These are phyloP conservation scores for Balaeniceps rex DNA, from an alignment of 2,113 vertebrate species.

Conservation along the genomic window DNA sequence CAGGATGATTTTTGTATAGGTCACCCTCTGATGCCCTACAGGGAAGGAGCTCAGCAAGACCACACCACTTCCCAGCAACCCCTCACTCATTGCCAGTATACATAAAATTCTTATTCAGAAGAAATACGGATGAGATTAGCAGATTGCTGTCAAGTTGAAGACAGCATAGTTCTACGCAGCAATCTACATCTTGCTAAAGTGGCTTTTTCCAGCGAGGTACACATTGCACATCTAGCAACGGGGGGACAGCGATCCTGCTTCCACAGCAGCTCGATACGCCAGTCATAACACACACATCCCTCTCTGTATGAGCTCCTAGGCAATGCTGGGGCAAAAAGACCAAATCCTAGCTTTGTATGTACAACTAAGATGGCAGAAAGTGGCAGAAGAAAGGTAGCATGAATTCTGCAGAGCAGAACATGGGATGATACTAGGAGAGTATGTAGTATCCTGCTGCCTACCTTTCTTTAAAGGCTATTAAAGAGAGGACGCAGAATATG, in stretches of 20 bases:
- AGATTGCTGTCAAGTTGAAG: neutral
- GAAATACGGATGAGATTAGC: neutral
- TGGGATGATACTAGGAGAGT: neutral
- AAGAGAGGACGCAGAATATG: neutral
- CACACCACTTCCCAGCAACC: neutral
- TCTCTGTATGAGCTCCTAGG: neutral
- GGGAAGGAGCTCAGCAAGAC: neutral
- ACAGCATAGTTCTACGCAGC: fast-evolving
- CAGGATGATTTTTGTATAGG: neutral
- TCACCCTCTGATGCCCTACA: neutral
- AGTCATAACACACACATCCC: neutral
- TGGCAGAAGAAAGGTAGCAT: neutral
- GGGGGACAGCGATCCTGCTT: fast-evolving
- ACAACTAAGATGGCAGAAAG: neutral
- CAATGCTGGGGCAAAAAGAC: neutral
- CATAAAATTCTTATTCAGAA: neutral
- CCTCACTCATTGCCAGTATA: neutral
- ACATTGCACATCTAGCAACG: fast-evolving
- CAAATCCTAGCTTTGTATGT: neutral
- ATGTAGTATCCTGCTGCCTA: neutral
- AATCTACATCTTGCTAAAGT: neutral
- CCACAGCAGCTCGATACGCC: neutral
- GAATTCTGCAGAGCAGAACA: neutral
- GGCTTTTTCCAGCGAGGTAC: neutral
- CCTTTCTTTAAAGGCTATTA: neutral